Percentiles rank a stretch among this genome's conserved stretches.
phyloP scores from a whole-genome alignment of 1,140 invertebrate species.

The Dinothrombium tinctorium region DNA sequence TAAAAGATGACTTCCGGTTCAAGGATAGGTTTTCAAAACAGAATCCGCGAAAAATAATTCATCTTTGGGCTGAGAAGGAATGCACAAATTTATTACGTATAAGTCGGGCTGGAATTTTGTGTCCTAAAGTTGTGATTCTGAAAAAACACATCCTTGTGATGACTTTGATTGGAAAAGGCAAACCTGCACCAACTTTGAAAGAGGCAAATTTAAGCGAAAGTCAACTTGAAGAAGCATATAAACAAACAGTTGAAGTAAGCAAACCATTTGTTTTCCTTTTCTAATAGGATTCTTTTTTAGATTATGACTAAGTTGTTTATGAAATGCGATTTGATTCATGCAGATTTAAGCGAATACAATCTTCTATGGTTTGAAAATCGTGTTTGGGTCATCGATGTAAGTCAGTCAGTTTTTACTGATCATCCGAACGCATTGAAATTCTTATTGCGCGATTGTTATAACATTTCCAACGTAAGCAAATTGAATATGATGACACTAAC shows the following conservation, averaged over 20 bases:
- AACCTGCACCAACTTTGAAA: conserved; percentile 56
- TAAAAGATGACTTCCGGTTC: conserved; percentile 63
- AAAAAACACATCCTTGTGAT: conserved; percentile 71
- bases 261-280: not conserved
- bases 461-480: conserved; percentile 25
- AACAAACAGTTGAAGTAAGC: conserved; percentile 1
- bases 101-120: conserved; percentile 30
- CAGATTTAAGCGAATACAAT: conserved; percentile 80
- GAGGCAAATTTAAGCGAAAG: conserved; percentile 29
- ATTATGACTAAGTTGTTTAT: conserved; percentile 47
- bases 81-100: conserved; percentile 45
- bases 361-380: conserved; percentile 50
- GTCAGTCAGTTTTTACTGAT: conserved; percentile 55
- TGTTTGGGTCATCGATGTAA: conserved; percentile 72
- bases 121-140: conserved; percentile 52
- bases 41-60: conserved; percentile 53
- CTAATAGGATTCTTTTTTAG: conserved; percentile 22
- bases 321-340: conserved; percentile 55
- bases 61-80: conserved; percentile 81
- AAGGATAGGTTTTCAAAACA: conserved; percentile 30
- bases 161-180: conserved; percentile 58
- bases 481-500: not conserved
- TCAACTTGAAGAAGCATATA: conserved; percentile 6
- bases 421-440: conserved; percentile 59
- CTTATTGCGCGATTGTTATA: conserved; percentile 51